Evolutionary conservation across 2,113 vertebrate species (phyloP).

Genomic region (Ochotona curzoniae): DNA sequence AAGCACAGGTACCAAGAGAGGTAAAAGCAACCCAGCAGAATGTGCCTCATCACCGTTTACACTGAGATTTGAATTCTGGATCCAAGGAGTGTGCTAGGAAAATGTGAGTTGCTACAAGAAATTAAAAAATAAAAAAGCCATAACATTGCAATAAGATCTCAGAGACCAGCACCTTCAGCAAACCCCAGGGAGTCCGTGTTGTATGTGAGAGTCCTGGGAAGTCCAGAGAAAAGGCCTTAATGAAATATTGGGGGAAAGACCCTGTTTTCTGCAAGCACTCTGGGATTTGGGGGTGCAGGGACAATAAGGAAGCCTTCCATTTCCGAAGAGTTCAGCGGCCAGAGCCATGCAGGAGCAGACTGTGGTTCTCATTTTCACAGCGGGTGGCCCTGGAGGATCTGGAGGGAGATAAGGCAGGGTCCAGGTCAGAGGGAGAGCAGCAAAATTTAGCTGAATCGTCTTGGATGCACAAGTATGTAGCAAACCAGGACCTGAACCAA

Average conservation of each 20-base stretch:
- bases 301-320: background rate
- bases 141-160: background rate
- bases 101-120: background rate
- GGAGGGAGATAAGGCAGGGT: too few species aligned
- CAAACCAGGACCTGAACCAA: background rate
- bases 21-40: background rate
- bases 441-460: background rate
- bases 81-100: background rate
- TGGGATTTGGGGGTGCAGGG: background rate
- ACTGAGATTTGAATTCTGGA: background rate
- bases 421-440: background rate
- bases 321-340: background rate
- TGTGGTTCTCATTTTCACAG: too few species aligned
- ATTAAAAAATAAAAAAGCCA: too few species aligned
- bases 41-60: background rate
- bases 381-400: too few species aligned
- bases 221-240: background rate
- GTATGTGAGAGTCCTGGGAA: background rate
- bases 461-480: background rate
- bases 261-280: background rate
- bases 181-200: background rate
- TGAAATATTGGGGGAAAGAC: background rate
- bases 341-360: too few species aligned
- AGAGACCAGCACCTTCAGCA: background rate
- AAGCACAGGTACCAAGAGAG: background rate